These are phyloP conservation scores for Indicator maculatus DNA, from an alignment of 2,113 vertebrate species.

Conservation along the genomic window DNA sequence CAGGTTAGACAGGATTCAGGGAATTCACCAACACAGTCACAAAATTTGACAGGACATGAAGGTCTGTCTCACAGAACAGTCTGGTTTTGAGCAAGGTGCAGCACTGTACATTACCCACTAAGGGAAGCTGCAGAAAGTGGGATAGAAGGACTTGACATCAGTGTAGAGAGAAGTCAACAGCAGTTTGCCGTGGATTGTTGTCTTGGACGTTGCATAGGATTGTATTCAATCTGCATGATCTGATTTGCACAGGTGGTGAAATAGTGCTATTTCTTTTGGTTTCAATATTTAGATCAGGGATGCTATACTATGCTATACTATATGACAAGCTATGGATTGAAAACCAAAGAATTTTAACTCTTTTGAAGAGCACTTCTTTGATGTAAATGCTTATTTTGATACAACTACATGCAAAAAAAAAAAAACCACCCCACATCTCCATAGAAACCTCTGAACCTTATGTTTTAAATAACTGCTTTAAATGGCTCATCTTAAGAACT, in stretches of 20 bases:
- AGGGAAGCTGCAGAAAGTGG: neutral
- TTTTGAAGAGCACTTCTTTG: constrained; percentile 19
- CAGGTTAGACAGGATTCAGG: neutral
- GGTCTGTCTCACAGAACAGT: fast-evolving
- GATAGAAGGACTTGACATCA: neutral
- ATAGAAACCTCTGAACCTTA: constrained; percentile 54
- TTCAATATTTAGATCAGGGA: neutral
- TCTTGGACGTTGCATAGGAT: neutral
- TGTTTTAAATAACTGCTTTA: constrained; percentile 58
- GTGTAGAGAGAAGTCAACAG: neutral
- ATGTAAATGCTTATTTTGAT: constrained; percentile 54
- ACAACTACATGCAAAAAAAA: constrained; percentile 14
- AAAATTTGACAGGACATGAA: neutral
- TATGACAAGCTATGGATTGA: neutral
- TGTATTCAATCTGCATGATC: constrained; percentile 16
- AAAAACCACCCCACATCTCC: constrained; percentile 18
- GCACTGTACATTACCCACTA: fast-evolving
- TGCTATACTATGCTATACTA: neutral
- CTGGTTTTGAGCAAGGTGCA: neutral
- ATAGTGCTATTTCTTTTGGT: neutral
- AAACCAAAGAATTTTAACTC: neutral
- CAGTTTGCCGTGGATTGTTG: neutral
- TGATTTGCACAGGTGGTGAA: constrained; percentile 39
- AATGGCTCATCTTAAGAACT: constrained; percentile 42
- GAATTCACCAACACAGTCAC: neutral